A percentile compares a stretch with the other conserved stretches of the same genome.
phyloP scores from a whole-genome alignment of 2,888 invertebrate species.

The Habrosyne pyritoides region DNA sequence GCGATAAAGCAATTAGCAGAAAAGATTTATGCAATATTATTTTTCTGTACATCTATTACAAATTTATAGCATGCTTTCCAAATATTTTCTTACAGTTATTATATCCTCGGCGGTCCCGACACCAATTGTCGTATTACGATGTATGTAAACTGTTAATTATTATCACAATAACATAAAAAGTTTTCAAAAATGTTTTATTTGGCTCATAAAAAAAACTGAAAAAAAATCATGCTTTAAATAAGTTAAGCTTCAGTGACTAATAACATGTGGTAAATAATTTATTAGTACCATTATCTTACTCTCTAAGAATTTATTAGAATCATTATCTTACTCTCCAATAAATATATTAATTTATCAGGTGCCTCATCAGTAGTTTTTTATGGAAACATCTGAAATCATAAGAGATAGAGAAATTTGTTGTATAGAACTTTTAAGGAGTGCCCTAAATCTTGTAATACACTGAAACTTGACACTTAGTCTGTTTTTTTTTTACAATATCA shows the following conservation, averaged over 20 bases:
- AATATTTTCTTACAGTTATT: conserved; percentile 48
- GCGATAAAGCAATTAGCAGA: neutral
- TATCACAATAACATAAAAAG: neutral
- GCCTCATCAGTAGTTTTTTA: no score
- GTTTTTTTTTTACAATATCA: no score
- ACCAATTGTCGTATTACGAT: conserved; percentile 46
- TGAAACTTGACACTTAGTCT: no score
- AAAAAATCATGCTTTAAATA: conserved; percentile 11
- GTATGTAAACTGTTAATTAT: conserved; percentile 40
- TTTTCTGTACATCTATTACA: neutral
- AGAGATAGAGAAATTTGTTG: no score
- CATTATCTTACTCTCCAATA: no score
- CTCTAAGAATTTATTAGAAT: no score
- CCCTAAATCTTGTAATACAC: no score
- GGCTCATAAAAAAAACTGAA: neutral
- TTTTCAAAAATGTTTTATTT: neutral
- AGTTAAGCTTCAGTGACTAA: neutral
- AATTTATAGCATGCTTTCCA: conserved; percentile 10
- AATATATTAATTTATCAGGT: no score
- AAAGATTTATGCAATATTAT: neutral
- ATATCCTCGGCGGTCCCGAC: conserved; percentile 49
- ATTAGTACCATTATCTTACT: no score
- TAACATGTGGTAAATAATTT: no score
- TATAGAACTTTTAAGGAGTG: no score
- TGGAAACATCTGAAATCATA: no score